These are phyloP conservation scores for Oreochromis tanganicae DNA, from an alignment of 2,113 vertebrate genomes.

Conservation along the genomic window DNA sequence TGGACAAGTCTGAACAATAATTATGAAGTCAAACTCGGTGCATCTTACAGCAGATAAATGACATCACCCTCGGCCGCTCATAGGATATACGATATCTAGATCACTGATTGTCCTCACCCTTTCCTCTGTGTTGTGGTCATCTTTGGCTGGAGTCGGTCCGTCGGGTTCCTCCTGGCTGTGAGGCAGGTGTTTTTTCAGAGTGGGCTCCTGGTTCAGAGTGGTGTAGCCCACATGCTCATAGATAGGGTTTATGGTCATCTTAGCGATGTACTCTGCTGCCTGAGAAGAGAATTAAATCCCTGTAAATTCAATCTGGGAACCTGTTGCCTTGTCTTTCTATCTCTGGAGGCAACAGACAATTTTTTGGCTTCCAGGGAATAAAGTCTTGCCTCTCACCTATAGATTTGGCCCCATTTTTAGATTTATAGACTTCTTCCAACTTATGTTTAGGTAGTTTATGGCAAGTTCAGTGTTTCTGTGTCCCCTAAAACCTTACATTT, in stretches of 20 bases:
- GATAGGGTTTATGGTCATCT: slow-evolving; percentile 98
- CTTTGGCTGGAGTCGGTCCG: slow-evolving; percentile 78
- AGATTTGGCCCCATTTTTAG: background rate
- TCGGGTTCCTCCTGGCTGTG: slow-evolving; percentile 80
- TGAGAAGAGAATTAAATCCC: slow-evolving; percentile 19
- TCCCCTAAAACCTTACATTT: background rate
- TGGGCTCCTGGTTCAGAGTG: slow-evolving; percentile 90
- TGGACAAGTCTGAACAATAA: background rate
- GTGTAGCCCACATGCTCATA: slow-evolving; percentile 94
- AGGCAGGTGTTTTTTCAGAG: slow-evolving; percentile 85
- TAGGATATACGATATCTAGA: background rate
- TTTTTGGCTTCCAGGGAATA: background rate
- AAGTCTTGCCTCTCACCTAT: background rate
- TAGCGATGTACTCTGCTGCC: slow-evolving; percentile 96
- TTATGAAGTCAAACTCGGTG: background rate
- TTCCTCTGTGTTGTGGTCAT: slow-evolving; percentile 82
- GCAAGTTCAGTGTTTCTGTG: background rate
- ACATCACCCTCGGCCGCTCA: background rate
- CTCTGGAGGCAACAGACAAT: background rate
- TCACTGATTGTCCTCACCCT: slow-evolving; percentile 79
- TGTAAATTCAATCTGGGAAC: background rate
- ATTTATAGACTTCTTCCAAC: background rate
- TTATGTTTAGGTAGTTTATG: background rate
- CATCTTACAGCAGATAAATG: background rate
- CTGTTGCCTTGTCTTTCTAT: background rate